Evolutionary conservation across 1,140 invertebrate genomes (phyloP).

Genomic region (Rhyacophila brunnea): DNA sequence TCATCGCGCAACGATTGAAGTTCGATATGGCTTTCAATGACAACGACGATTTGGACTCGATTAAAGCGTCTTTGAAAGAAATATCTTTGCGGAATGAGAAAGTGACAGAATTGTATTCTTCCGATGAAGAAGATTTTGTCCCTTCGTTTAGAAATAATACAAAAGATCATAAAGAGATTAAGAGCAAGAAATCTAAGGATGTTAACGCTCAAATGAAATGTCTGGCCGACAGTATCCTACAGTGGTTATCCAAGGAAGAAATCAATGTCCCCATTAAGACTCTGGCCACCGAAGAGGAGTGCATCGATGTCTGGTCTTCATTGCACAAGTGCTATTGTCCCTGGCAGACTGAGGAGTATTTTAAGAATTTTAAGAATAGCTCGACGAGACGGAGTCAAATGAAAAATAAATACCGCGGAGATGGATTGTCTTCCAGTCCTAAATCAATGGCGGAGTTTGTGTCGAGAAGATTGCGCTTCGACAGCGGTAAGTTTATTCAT

Average conservation of each 20-base stretch:
- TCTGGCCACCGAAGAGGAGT: conserved; percentile 54
- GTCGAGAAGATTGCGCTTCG: conserved; percentile 28
- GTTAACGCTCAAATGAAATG: conserved; percentile 47
- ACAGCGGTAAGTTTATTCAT: conserved; percentile 14
- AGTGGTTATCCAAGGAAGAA: conserved; percentile 41
- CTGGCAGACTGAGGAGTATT: conserved; percentile 47
- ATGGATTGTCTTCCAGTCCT: conserved; percentile 46
- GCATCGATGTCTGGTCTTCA: conserved; percentile 53
- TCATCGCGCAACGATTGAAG: conserved; percentile 56
- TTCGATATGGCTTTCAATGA: conserved; percentile 44
- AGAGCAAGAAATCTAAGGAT: conserved; percentile 38
- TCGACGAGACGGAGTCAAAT: conserved; percentile 49
- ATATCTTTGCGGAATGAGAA: conserved; percentile 11
- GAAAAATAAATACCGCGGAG: conserved; percentile 11
- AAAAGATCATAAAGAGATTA: conserved; percentile 18
- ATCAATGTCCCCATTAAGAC: conserved; percentile 38
- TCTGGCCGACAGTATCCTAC: conserved; percentile 47
- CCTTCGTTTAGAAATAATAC: conserved; percentile 11
- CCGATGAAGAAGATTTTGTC: conserved; percentile 41
- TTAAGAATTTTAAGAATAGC: conserved; percentile 48
- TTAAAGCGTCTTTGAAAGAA: conserved; percentile 17
- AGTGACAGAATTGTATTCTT: conserved; percentile 41
- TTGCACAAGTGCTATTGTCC: conserved; percentile 44
- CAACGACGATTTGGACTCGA: conserved; percentile 36
- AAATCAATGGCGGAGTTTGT: conserved; percentile 33